These are phyloP conservation scores for Manacus vitellinus DNA, from an alignment of 2,113 vertebrate species.

Conservation along the genomic window DNA sequence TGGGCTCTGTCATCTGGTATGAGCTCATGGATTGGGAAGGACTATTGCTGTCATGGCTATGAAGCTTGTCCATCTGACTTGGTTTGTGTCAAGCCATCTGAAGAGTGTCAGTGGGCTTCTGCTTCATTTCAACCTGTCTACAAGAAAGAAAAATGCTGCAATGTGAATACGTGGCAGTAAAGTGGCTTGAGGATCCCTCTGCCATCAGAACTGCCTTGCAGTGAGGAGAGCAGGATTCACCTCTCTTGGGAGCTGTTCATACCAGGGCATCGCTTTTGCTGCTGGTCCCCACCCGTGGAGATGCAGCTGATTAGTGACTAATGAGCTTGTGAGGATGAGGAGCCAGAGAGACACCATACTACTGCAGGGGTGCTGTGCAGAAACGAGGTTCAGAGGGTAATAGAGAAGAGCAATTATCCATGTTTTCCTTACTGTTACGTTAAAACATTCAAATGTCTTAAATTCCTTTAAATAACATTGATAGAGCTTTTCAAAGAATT, in stretches of 20 bases:
- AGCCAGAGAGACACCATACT: background rate
- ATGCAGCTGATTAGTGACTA: background rate
- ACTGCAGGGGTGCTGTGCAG: background rate
- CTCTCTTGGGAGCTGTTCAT: fast-evolving
- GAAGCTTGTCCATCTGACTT: background rate
- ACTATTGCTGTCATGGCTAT: fast-evolving
- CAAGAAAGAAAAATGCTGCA: background rate
- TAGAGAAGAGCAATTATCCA: background rate
- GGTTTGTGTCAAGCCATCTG: background rate
- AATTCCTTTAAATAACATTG: background rate
- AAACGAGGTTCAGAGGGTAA: background rate
- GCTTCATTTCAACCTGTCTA: background rate
- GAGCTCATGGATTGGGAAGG: background rate
- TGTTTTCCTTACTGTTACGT: background rate
- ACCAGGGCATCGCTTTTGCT: fast-evolving
- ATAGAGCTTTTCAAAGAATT: background rate
- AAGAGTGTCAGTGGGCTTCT: background rate
- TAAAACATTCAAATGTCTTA: background rate
- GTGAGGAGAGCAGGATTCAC: background rate
- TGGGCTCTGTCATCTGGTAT: background rate
- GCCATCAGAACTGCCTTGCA: background rate
- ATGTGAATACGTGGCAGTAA: fast-evolving
- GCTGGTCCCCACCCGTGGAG: background rate
- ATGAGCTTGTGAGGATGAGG: background rate
- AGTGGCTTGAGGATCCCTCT: background rate